Evolutionary conservation across 1,140 invertebrate species (phyloP), one percentile per base, ranked within the genome.

Genomic region (Macrostomum lignano): DNA sequence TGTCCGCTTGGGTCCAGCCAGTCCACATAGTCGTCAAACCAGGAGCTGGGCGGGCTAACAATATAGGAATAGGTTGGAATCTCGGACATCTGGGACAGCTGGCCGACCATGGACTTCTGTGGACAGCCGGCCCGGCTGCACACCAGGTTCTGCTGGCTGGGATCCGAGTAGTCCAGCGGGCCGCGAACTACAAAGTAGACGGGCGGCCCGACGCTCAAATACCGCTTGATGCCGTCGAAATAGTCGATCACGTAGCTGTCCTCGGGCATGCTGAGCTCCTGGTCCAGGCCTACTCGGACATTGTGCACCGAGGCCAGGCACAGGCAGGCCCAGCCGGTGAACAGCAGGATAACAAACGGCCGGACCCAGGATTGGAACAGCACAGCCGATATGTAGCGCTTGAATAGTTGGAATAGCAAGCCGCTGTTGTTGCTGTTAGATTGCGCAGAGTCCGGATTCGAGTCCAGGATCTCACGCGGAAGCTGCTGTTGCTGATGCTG

Each of bases 11-110:
- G 47, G 11, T 58, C 52, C 19, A 64, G 55, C 79, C 81, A 91
- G 46, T 74, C 72, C 35, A 74, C 67, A 44, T 76, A 88, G 54
- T 84, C 78, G 46, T 88, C 82, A 14, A 91, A 48, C 82, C 82
- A 91, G 3, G 74, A 79, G 21, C n/a, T n/a, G n/a, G n/a, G n/a
- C n/a, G n/a, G n/a, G n/a, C n/a, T n/a, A n/a, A n/a, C n/a, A n/a
- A n/a, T n/a, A n/a, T n/a, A n/a, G n/a, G n/a, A n/a, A n/a, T n/a
- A n/a, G 17, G 71, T 56, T 4, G 68, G 54, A 40, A 66, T 58
- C 35, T 63, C 59, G 0, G 74, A 62, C 6, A 76, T 73, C 21
- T 66, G 49, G 45, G 72, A 79, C 15, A 93, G 62, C 55, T 91
- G 79, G 11, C 71, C 70, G 0, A 70, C 58, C 1, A 93, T 46